Conservation (phyloP, 1,140 invertebrate genomes). For the Helicorthomorpha holstii region DNA sequence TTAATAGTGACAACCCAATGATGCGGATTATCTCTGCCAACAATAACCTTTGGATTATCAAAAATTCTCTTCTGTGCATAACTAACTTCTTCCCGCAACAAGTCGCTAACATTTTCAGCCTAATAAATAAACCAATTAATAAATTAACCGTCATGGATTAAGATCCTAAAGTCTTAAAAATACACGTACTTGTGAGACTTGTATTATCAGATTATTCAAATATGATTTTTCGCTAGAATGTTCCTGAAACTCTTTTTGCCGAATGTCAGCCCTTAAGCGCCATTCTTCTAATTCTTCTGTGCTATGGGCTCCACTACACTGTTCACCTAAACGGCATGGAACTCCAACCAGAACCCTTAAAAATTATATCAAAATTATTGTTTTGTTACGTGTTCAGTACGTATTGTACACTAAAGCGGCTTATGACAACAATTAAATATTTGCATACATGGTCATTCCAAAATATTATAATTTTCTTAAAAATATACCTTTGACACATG, state of each 20-base stretch:
- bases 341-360: conserved; percentile 31
- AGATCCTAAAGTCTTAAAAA: neutral
- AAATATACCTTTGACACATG: no score
- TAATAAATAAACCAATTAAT: neutral
- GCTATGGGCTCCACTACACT: conserved; percentile 58
- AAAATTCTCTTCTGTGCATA: conserved; percentile 9
- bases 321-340: conserved; percentile 44
- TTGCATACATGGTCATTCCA: no score
- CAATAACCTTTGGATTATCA: neutral
- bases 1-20: neutral
- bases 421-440: no score
- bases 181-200: neutral
- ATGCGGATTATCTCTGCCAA: neutral
- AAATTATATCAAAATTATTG: no score
- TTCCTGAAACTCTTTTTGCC: conserved; percentile 36
- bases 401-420: no score
- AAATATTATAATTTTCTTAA: no score
- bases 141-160: neutral
- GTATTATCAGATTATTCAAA: neutral
- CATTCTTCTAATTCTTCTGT: conserved; percentile 52
- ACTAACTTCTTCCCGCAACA: neutral
- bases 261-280: conserved; percentile 49
- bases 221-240: conserved; percentile 15
- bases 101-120: neutral
- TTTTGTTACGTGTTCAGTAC: no score